phyloP scores from a whole-genome alignment of 2,797 vertebrate genomes.

The Tamandua tetradactyla region DNA sequence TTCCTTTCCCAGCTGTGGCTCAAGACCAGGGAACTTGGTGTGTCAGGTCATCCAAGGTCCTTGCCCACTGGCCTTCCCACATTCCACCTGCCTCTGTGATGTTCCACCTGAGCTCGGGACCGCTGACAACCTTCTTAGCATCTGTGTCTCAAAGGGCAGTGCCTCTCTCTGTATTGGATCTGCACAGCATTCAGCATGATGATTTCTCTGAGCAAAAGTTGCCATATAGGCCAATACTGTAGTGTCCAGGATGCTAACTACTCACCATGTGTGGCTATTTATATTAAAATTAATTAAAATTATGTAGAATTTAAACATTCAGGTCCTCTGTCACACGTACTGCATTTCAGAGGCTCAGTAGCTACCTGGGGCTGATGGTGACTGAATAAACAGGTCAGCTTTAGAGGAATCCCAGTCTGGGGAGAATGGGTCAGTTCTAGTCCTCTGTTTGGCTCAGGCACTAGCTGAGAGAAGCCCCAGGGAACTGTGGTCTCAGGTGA shows the following conservation, averaged over 20 bases:
- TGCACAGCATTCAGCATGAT: neutral
- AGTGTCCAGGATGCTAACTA: neutral
- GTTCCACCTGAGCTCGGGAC: neutral
- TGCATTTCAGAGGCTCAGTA: neutral
- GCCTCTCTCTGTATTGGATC: neutral
- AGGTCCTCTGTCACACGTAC: neutral
- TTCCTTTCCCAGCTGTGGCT: neutral
- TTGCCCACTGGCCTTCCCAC: rapidly evolving
- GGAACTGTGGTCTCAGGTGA: neutral
- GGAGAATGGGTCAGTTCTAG: neutral
- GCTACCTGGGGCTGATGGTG: neutral
- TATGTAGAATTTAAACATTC: neutral
- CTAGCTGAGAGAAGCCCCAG: neutral
- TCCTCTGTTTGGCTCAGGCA: neutral
- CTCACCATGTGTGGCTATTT: neutral
- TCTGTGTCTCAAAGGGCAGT: neutral
- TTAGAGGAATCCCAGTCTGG: neutral
- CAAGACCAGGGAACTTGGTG: neutral
- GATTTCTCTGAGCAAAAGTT: neutral
- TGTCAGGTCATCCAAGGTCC: neutral
- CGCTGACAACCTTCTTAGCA: neutral
- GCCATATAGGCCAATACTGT: neutral
- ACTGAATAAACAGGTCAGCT: too few species aligned
- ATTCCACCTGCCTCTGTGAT: neutral
- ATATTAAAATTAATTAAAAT: neutral